Evolutionary conservation across 1,140 invertebrate genomes (phyloP).

Genomic region (Homalodisca vitripennis): DNA sequence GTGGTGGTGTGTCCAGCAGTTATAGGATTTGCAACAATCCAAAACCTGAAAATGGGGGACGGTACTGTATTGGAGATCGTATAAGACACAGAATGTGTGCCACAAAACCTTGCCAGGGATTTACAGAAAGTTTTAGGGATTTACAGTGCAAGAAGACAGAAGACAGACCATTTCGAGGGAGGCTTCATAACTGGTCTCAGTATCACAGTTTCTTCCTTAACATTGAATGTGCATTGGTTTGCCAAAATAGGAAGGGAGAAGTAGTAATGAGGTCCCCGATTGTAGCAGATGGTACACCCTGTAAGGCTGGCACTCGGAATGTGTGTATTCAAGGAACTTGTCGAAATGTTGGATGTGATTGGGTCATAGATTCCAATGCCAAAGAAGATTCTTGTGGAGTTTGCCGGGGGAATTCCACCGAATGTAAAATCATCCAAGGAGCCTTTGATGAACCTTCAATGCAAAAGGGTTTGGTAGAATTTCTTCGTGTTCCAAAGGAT

Average conservation of each 20-base stretch:
- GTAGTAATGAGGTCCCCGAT: slow-evolving; percentile 37
- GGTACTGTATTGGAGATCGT: slow-evolving; percentile 76
- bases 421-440: slow-evolving; percentile 53
- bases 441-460: slow-evolving; percentile 39
- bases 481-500: slow-evolving; percentile 48
- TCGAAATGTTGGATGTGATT: slow-evolving; percentile 68
- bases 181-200: slow-evolving; percentile 53
- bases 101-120: slow-evolving; percentile 58
- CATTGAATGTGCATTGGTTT: slow-evolving; percentile 33
- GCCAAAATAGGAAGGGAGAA: slow-evolving; percentile 28
- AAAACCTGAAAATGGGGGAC: slow-evolving; percentile 63
- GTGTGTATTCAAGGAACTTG: slow-evolving; percentile 60
- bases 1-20: slow-evolving; percentile 79
- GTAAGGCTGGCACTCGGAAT: slow-evolving; percentile 56
- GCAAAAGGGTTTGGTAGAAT: slow-evolving; percentile 18
- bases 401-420: slow-evolving; percentile 66
- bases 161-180: slow-evolving; percentile 43
- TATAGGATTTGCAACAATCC: slow-evolving; percentile 77
- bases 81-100: slow-evolving; percentile 72
- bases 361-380: slow-evolving; percentile 60
- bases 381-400: slow-evolving; percentile 66
- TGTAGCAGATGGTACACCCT: slow-evolving; percentile 58
- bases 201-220: slow-evolving; percentile 42
- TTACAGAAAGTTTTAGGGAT: slow-evolving; percentile 53
- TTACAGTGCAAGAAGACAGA: slow-evolving; percentile 59